Evolutionary conservation across 2,797 vertebrate genomes (phyloP), one percentile per base, ranked within the genome.

Genomic region (Schizopygopsis malacanthus): DNA sequence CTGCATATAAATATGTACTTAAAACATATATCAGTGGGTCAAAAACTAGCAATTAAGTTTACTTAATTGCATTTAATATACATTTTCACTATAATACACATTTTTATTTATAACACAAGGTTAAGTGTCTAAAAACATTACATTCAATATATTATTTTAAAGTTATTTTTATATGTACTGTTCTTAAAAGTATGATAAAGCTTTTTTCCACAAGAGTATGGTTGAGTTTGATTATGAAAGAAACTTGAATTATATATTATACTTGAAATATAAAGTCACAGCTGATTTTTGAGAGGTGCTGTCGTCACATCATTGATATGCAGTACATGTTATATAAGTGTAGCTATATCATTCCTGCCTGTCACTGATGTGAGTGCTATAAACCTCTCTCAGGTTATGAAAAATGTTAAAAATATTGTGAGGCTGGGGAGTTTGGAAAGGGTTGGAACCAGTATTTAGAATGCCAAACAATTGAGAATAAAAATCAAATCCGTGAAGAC

Each of bases 161-260:
- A 63, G 28, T 67, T 50, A 12, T 75, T 50, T 33, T 25, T 8
- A 9, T 73, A 47, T 47, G 43, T 47, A 25, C n/a, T 47, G 1
- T 75, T 75, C 28, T 73, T 33, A 50, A 50, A 73, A 73, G 45
- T 28, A 28, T 50, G 43, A 8, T 73, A 73, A 50, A 73, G 47
- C 2, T 39, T 1, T 47, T 71, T 76, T 73, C 18, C 7, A 47
- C 13, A 73, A 18, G 71, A 6, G 43, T 18, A 72, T 47, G 28
- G 25, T 52, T 75, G 9, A 33, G 45, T 33, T 50, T 16, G 25
- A 25, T 75, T 33, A 52, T 33, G 25, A 47, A 72, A 72, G 22
- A 45, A n/a, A 8, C 41, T n/a, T 43, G 28, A 59, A 33, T 7
- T 43, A 45, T 75, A 59, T 33, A 33, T 33, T 33, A 0, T 39